Conservation (phyloP, 2,888 invertebrate species). For the Megastigmus dorsalis region DNA sequence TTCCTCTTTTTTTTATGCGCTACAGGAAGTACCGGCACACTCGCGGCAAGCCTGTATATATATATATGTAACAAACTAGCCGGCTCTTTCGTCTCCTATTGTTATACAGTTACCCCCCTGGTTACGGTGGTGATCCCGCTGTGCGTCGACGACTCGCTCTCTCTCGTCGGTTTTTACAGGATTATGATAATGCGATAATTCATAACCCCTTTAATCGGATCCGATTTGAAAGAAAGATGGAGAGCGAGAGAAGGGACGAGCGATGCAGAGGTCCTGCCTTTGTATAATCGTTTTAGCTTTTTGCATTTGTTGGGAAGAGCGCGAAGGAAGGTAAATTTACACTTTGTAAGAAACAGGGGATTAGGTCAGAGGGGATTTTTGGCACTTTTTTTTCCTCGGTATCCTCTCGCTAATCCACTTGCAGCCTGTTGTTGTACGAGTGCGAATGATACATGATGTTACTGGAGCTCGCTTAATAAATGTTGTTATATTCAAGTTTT, state of each 20-base stretch:
- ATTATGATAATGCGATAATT: slow-evolving; percentile 53
- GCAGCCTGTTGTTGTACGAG: not conserved
- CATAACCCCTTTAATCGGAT: slow-evolving; percentile 52
- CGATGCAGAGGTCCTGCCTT: not conserved
- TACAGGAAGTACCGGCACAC: slow-evolving; percentile 10
- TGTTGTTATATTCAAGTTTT: too few species aligned
- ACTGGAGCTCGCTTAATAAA: not conserved
- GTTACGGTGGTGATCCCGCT: slow-evolving; percentile 33
- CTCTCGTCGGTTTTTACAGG: slow-evolving; percentile 29
- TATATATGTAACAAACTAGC: not conserved
- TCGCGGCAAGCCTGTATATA: not conserved
- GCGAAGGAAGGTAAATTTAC: slow-evolving; percentile 43
- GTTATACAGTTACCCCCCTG: slow-evolving; percentile 25
- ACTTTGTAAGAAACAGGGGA: slow-evolving; percentile 21
- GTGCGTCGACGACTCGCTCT: slow-evolving; percentile 3
- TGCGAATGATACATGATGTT: not conserved
- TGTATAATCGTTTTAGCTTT: slow-evolving; percentile 48
- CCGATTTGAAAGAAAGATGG: slow-evolving; percentile 17
- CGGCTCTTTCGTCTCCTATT: slow-evolving; percentile 5
- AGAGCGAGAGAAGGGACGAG: slow-evolving; percentile 2
- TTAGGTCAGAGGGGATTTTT: not conserved
- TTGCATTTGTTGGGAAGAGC: slow-evolving; percentile 31
- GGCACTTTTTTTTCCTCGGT: not conserved
- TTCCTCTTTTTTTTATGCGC: slow-evolving; percentile 7
- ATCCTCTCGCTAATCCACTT: slow-evolving; percentile 12